These are phyloP conservation scores for Ethmia dodecea DNA, from an alignment of 2,888 invertebrate genomes.

Conservation along the genomic window DNA sequence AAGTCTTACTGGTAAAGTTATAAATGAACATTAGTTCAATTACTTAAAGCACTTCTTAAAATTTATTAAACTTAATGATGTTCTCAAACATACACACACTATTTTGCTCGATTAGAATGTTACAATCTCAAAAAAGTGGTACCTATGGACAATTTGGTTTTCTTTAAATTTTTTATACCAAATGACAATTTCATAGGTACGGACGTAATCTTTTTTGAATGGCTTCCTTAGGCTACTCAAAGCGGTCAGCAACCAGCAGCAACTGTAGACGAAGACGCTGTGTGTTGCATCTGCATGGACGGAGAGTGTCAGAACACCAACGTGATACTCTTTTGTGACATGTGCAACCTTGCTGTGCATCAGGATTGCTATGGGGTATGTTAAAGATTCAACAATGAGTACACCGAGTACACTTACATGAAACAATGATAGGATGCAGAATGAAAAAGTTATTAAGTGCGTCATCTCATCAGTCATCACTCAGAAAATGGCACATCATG, in stretches of 20 bases:
- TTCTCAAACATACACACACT: too few species aligned
- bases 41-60: too few species aligned
- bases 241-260: constrained; percentile 83
- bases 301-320: constrained; percentile 99
- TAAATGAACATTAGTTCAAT: too few species aligned
- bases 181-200: too few species aligned
- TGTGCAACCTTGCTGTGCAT: constrained; percentile 99
- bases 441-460: too few species aligned
- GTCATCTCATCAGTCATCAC: too few species aligned
- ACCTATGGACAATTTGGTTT: background rate
- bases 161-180: background rate
- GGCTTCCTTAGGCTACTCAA: constrained; percentile 77
- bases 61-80: too few species aligned
- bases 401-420: background rate
- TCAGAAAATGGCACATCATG: too few species aligned
- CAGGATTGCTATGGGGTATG: constrained; percentile 98
- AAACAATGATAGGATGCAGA: too few species aligned
- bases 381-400: background rate
- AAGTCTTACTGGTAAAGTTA: too few species aligned
- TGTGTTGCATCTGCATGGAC: constrained; percentile 99
- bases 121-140: background rate
- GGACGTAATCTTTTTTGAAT: constrained; percentile 7
- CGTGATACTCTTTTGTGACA: constrained; percentile 99
- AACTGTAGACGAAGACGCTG: constrained; percentile 97
- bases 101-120: too few species aligned